phyloP scores from a whole-genome alignment of 2,113 vertebrate genomes.

The Anoura caudifer region DNA sequence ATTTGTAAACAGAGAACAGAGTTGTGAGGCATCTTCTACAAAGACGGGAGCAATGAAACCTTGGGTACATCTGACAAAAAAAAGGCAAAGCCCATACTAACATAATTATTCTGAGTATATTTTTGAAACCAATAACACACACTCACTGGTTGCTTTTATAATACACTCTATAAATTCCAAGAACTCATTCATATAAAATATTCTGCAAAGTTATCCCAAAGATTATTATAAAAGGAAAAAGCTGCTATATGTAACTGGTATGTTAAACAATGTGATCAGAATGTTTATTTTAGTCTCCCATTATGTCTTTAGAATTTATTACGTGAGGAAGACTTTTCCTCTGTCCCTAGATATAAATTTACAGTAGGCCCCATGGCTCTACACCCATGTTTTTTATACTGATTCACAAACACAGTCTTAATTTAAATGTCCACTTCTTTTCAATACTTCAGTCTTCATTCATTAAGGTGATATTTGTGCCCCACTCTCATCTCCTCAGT shows the following conservation, averaged over 20 bases:
- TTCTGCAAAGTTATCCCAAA: not conserved
- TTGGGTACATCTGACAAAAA: not conserved
- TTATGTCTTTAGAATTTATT: not conserved
- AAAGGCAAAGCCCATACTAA: not conserved
- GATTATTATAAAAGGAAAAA: not conserved
- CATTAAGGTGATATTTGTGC: not conserved
- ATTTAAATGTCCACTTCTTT: not conserved
- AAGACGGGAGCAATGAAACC: not conserved
- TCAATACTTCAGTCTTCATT: not conserved
- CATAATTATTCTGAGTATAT: not conserved
- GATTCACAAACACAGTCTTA: not conserved
- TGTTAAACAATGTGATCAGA: not conserved
- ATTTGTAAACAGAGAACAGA: not conserved
- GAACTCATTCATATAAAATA: not conserved
- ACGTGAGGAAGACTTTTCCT: not conserved
- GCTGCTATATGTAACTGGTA: not conserved
- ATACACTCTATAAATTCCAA: not conserved
- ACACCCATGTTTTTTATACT: not conserved
- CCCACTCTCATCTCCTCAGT: not conserved
- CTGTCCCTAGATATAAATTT: not conserved
- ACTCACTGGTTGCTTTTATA: not conserved
- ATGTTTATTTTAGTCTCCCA: not conserved
- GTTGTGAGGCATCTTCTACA: not conserved
- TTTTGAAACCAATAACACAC: not conserved
- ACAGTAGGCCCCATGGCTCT: not conserved